These are phyloP conservation scores for Phrynocephalus versicolor DNA, from an alignment of 2,113 vertebrate genomes.

Conservation along the genomic window DNA sequence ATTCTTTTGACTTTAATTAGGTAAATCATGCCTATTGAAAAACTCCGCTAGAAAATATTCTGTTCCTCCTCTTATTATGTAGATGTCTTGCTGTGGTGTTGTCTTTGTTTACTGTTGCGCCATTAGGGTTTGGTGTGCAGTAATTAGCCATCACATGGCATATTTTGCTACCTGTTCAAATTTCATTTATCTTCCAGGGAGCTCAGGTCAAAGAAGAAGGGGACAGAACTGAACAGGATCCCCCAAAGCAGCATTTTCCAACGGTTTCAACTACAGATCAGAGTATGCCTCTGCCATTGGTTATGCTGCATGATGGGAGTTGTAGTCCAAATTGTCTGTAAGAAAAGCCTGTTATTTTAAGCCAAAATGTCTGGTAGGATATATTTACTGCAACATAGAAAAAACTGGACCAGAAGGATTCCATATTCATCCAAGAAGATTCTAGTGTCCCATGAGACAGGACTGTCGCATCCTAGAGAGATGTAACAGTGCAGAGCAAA, in stretches of 20 bases:
- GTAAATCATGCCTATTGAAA: conserved; percentile 11
- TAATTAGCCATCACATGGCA: not conserved
- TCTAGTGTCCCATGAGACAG: not conserved
- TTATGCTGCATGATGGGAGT: not conserved
- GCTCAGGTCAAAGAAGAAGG: not conserved
- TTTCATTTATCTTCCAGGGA: not conserved
- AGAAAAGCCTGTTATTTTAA: not conserved
- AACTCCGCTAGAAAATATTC: not conserved
- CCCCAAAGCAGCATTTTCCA: no score
- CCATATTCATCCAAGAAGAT: no score
- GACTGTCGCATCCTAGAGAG: no score
- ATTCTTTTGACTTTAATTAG: conserved; percentile 50
- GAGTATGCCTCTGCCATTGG: no score
- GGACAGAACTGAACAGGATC: not conserved
- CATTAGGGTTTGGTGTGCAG: not conserved
- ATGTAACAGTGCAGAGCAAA: not conserved
- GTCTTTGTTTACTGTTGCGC: not conserved
- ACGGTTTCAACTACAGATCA: no score
- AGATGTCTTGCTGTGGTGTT: not conserved
- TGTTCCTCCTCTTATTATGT: not conserved
- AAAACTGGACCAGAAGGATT: no score
- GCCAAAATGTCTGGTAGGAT: no score
- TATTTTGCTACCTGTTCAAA: not conserved
- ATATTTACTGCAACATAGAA: not conserved
- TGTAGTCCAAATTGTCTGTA: not conserved